Percentiles rank a stretch among this genome's conserved stretches.
Evolutionary conservation across 2,797 vertebrate species (phyloP).

Genomic region (Spondyliosoma cantharus): DNA sequence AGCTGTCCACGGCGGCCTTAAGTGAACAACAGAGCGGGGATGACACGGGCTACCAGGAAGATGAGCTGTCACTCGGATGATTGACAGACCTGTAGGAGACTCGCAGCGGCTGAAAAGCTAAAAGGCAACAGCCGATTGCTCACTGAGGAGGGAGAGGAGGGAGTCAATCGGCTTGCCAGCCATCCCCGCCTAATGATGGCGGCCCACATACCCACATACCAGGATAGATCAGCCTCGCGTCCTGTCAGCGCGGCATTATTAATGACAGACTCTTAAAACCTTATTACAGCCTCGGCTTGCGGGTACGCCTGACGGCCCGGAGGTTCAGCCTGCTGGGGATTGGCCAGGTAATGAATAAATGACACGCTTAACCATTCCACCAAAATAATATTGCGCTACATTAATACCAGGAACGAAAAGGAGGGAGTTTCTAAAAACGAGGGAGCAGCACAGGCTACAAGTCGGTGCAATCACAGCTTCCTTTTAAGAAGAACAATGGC

Average conservation of each 20-base stretch:
- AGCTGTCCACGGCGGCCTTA: constrained; percentile 30
- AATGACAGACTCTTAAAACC: constrained; percentile 78
- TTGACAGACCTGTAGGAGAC: constrained; percentile 58
- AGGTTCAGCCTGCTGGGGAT: constrained; percentile 54
- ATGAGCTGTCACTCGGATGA: constrained; percentile 68
- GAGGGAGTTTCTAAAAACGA: constrained; percentile 56
- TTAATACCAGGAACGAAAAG: constrained; percentile 49
- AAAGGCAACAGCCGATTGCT: constrained; percentile 48
- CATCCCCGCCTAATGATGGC: constrained; percentile 61
- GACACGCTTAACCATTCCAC: constrained; percentile 68
- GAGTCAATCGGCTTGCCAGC: constrained; percentile 29
- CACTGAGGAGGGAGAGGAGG: constrained; percentile 37
- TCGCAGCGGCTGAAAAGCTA: constrained; percentile 49
- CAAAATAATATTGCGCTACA: constrained; percentile 69
- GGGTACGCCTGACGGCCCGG: constrained; percentile 41
- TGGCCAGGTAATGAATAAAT: constrained; percentile 79
- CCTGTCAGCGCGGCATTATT: constrained; percentile 69
- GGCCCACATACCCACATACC: constrained; percentile 70
- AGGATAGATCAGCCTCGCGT: constrained; percentile 53
- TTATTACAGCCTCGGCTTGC: constrained; percentile 68
- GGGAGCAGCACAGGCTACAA: constrained; percentile 21
- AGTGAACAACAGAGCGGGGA: constrained; percentile 48
- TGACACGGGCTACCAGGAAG: constrained; percentile 51
- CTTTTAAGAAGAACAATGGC: constrained; percentile 46
- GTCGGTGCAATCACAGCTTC: constrained; percentile 4